These are phyloP conservation scores for Sesamia inferens DNA, from an alignment of 2,888 invertebrate species.

Conservation along the genomic window DNA sequence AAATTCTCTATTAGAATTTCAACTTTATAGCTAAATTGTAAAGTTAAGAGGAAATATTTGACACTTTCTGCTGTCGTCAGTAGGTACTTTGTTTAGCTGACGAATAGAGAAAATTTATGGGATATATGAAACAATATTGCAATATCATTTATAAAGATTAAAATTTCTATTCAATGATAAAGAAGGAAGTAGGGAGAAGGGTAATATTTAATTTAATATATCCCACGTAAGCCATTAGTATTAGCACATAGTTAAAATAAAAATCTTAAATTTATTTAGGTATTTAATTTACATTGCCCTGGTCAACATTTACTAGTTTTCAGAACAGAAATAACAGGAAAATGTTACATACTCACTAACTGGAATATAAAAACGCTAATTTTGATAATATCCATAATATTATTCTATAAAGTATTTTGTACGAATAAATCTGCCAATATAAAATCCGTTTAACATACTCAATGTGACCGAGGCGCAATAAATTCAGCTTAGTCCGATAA, in stretches of 20 bases:
- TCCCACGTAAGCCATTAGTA: too few species aligned
- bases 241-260: too few species aligned
- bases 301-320: neutral
- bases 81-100: neutral
- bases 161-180: too few species aligned
- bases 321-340: neutral
- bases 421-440: slow-evolving; percentile 40
- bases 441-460: slow-evolving; percentile 37
- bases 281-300: neutral
- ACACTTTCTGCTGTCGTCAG: too few species aligned
- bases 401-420: slow-evolving; percentile 19
- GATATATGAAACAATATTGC: neutral
- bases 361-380: slow-evolving; percentile 4
- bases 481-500: slow-evolving; percentile 58
- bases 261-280: too few species aligned
- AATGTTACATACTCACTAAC: neutral
- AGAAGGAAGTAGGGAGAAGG: too few species aligned
- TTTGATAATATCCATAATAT: slow-evolving; percentile 1
- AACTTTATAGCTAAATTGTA: too few species aligned
- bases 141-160: neutral
- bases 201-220: too few species aligned
- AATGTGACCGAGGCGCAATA: slow-evolving; percentile 53
- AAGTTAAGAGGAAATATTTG: too few species aligned
- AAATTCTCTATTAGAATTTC: too few species aligned
- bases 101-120: neutral